These are phyloP conservation scores for Mythimna albipuncta DNA, from an alignment of 2,888 invertebrate genomes.

Conservation along the genomic window DNA sequence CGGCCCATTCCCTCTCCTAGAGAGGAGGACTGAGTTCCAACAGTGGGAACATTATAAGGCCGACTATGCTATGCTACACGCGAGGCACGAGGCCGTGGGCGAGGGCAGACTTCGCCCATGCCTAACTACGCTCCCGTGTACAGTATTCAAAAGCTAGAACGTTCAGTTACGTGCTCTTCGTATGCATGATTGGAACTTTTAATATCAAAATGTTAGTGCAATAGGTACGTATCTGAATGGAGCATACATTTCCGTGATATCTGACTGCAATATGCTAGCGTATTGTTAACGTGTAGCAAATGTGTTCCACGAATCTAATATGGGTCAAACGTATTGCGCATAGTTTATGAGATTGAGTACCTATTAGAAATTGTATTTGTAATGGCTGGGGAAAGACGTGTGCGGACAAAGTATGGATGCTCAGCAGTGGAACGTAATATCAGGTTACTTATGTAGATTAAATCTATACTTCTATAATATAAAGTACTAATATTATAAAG, in stretches of 20 bases:
- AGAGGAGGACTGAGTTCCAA: too few relatives aligned
- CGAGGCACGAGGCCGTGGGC: too few relatives aligned
- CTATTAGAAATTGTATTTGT: background rate
- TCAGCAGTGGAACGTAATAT: background rate
- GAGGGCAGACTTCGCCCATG: too few relatives aligned
- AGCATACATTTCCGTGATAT: slow-evolving; percentile 13
- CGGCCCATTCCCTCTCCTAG: too few relatives aligned
- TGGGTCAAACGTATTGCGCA: background rate
- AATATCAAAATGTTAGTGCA: slow-evolving; percentile 33
- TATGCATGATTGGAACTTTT: slow-evolving; percentile 48
- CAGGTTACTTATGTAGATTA: too few relatives aligned
- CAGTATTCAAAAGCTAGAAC: background rate
- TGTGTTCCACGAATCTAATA: slow-evolving; percentile 1
- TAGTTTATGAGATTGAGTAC: background rate
- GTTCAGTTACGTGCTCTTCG: background rate
- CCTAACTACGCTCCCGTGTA: too few relatives aligned
- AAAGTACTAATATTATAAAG: too few relatives aligned
- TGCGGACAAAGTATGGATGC: too few relatives aligned
- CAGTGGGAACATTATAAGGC: too few relatives aligned
- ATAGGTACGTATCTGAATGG: background rate
- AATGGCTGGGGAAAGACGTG: background rate
- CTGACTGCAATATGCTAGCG: slow-evolving; percentile 19
- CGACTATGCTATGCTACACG: too few relatives aligned
- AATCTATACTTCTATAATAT: too few relatives aligned
- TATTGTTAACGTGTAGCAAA: slow-evolving; percentile 12